These are phyloP conservation scores for Chunga burmeisteri DNA, from an alignment of 2,113 vertebrate genomes.

Conservation along the genomic window DNA sequence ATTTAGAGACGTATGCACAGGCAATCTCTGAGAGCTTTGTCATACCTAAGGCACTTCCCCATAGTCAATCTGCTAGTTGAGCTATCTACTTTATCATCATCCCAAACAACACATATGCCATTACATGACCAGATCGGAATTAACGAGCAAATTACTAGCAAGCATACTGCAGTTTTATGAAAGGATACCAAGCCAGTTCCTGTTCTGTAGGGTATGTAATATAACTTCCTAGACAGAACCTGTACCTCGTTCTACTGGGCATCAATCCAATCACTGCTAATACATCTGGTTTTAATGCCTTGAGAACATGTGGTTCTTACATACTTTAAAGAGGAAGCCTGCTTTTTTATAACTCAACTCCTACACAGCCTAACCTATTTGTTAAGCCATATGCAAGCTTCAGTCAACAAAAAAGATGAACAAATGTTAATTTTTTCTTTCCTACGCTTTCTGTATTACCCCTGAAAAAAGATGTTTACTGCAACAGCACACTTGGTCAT, in stretches of 20 bases:
- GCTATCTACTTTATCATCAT: neutral
- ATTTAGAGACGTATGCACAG: neutral
- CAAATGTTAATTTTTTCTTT: neutral
- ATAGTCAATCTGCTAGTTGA: neutral
- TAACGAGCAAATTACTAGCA: neutral
- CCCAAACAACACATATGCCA: neutral
- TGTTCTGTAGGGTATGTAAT: neutral
- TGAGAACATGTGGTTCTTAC: accelerated
- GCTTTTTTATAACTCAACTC: neutral
- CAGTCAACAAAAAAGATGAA: neutral
- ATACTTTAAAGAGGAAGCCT: neutral
- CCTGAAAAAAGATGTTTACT: neutral
- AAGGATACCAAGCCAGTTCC: neutral
- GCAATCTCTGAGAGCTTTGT: neutral
- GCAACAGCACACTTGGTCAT: too few relatives aligned
- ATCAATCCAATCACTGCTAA: neutral
- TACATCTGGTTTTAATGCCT: neutral
- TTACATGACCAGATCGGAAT: neutral
- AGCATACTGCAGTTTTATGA: neutral
- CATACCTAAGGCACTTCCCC: neutral
- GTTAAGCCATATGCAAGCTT: neutral
- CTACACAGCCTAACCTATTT: neutral
- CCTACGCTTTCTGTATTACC: neutral
- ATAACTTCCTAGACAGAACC: neutral
- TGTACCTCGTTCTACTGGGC: neutral